Evolutionary conservation across 2,113 vertebrate genomes (phyloP), one percentile per base, ranked within the genome.

Genomic region (Cyphomyrus discorhynchus): DNA sequence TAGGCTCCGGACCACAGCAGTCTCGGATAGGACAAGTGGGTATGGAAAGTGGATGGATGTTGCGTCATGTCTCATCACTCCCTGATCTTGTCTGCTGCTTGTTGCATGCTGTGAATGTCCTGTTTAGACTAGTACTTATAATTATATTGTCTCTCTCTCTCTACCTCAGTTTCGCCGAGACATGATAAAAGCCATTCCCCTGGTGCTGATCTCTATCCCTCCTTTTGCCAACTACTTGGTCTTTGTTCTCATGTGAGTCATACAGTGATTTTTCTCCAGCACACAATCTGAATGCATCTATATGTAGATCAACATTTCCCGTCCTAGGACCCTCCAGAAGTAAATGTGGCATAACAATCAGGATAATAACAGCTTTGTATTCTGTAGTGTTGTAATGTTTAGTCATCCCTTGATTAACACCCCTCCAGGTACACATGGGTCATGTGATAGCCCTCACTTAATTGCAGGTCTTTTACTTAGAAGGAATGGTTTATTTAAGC

Each of bases 221-320:
- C 98, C 98, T 21, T 98, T 99, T 90, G 97, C 97, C 95, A 99
- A 99, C 96, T 99, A 99, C 95, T 89, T 99, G 92, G 97, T 98
- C 91, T 95, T 99, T 89, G 24, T 97, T 89, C 92, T 99, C 77
- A 99, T 99, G 98, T 99, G 94, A 98, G 98, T 97, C 49, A 53
- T 31, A 39, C 0, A 3, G 50, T 35, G 45, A 86, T 17, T 52
- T 86, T 49, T 35, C n/a, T 86, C 21, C 45, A 49, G 24, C 19
- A 47, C 24, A 85, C 21, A 53, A 70, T 53, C 31, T 47, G n/a
- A 35, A 88, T 85, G 77, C 39, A 31, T 53, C 70, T 11, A 31
- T 83, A 39, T 47, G 3, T 19, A 35, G 5, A 8, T 82, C 49
- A 50, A 5, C 39, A 70, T 90, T 4, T 3, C 8, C 8, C 47